Base-by-base conservation (phyloP, 2,888 invertebrate genomes). In the Thera britannica region DNA sequence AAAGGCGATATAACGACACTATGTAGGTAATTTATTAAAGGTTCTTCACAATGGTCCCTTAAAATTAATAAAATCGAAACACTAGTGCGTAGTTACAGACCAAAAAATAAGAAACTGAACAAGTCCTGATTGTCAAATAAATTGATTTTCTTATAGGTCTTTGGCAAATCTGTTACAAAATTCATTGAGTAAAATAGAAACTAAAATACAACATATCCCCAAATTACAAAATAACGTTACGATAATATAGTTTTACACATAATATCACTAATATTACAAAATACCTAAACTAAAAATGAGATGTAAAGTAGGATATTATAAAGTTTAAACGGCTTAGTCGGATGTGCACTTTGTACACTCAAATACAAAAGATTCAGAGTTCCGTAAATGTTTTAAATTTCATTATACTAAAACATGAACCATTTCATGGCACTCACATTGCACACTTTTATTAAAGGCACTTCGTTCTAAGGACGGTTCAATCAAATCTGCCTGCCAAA, bases 201-300 rank as follows among this genome's bases (percentile, higher is more conserved):
- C 72, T 72, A 65, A 71, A 71, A 70, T 70, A 68, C 60, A 72
- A 74, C 73, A 72, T 73, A 74, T 75, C 69, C 75, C 79, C 73
- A 70, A 75, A 76, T 72, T 72, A 73, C 74, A 64, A 67, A 74
- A 73, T 79, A 82, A 80, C 75, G 79, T 78, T 79, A 79, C 71
- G 77, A 79, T 77, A 80, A 83, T 79, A 72, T 83, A 83, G 82
- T 80, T 86, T 83, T 87, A 88, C 82, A 87, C 80, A 80, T 90
- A 90, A 89, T 90, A 90, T 90, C 90, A 89, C 88, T 85, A 84
- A 84, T 82, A 83, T 83, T 80, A 81, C 77, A 83, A 81, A 84
- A 80, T 81, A 83, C 71, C 76, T 81, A 83, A 79, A 80, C 78
- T 83, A 84, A 76, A 74, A 75, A 79, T 79, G 68, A 76, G 72